Percentiles rank a stretch among this genome's conserved stretches.
Conservation (phyloP, 2,797 vertebrate species). For the Trachurus trachurus region DNA sequence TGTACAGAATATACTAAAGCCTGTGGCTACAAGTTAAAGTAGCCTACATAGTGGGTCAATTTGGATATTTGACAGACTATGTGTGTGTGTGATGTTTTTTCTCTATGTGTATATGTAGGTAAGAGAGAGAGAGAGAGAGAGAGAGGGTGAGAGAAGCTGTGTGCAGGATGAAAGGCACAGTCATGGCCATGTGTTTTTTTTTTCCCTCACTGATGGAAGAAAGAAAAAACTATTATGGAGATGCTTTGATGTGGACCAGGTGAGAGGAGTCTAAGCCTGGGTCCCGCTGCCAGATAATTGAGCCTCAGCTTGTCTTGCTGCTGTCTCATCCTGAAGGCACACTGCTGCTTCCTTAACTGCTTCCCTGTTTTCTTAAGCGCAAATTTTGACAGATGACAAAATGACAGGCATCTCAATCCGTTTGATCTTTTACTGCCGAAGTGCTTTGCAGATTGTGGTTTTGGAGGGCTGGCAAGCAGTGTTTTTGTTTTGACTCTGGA, state of each 20-base stretch:
- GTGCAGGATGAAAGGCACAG: constrained; percentile 48
- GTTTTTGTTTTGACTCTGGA: constrained; percentile 56
- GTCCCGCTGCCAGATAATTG: constrained; percentile 58
- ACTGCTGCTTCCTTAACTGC: constrained; percentile 46
- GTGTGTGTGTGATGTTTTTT: constrained; percentile 2
- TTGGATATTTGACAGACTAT: constrained; percentile 32
- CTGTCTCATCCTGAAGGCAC: constrained; percentile 37
- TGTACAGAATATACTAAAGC: constrained; percentile 1
- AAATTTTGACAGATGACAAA: constrained; percentile 71
- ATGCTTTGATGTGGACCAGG: constrained; percentile 75
- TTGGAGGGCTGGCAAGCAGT: constrained; percentile 19
- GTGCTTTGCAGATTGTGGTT: constrained; percentile 39
- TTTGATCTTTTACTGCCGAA: constrained; percentile 54
- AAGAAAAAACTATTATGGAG: constrained; percentile 17
- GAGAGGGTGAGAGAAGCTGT: constrained; percentile 16
- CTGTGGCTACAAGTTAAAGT: constrained; percentile 26
- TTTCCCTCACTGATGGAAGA: constrained; percentile 18
- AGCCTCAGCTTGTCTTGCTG: constrained; percentile 43
- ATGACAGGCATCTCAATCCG: constrained; percentile 5
- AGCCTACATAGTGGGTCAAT: constrained; percentile 24
- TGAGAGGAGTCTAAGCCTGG: constrained; percentile 44
- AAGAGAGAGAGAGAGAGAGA: neutral
- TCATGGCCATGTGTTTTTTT: constrained; percentile 35
- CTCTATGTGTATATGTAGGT: too few species aligned
- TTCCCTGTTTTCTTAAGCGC: constrained; percentile 38